Percentiles rank a stretch among this genome's conserved stretches.
These are phyloP conservation scores for Chrysopilus asiliformis DNA, from an alignment of 2,888 invertebrate species.

Conservation along the genomic window DNA sequence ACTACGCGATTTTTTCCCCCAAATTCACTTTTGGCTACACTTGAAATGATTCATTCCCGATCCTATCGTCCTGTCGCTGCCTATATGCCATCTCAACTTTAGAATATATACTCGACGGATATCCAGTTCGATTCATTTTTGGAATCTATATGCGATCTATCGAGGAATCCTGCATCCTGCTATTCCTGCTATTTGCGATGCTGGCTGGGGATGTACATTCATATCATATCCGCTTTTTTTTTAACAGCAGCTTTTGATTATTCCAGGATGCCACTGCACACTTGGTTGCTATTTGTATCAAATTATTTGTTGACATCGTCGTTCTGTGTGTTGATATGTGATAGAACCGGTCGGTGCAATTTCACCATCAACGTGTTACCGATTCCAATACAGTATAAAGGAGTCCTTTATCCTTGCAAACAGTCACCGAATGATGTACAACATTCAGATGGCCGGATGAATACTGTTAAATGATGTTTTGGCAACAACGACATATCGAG, in stretches of 20 bases:
- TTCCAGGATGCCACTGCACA: slow-evolving; percentile 6
- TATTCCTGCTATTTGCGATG: too few relatives aligned
- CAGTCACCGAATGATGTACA: too few relatives aligned
- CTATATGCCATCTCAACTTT: too few relatives aligned
- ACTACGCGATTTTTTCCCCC: slow-evolving; percentile 8
- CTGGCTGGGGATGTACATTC: background rate
- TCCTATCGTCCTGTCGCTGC: slow-evolving; percentile 1
- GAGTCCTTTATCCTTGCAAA: background rate
- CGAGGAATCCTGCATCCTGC: too few relatives aligned
- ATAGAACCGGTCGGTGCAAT: background rate
- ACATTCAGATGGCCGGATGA: too few relatives aligned
- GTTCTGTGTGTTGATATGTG: background rate
- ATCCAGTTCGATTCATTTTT: too few relatives aligned
- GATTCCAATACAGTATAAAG: background rate
- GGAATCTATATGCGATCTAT: too few relatives aligned
- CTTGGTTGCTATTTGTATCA: slow-evolving; percentile 7
- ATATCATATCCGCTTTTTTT: too few relatives aligned
- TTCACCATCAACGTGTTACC: background rate
- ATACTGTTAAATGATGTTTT: too few relatives aligned
- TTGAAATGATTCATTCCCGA: slow-evolving; percentile 15
- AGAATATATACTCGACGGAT: too few relatives aligned
- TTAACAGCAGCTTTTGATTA: background rate
- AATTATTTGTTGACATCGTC: slow-evolving; percentile 9
- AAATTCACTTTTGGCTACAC: slow-evolving; percentile 7
- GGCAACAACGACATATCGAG: too few relatives aligned